Evolutionary conservation across 2,888 invertebrate genomes (phyloP), one percentile per base, ranked within the genome.

Genomic region (Phaedon cochleariae): DNA sequence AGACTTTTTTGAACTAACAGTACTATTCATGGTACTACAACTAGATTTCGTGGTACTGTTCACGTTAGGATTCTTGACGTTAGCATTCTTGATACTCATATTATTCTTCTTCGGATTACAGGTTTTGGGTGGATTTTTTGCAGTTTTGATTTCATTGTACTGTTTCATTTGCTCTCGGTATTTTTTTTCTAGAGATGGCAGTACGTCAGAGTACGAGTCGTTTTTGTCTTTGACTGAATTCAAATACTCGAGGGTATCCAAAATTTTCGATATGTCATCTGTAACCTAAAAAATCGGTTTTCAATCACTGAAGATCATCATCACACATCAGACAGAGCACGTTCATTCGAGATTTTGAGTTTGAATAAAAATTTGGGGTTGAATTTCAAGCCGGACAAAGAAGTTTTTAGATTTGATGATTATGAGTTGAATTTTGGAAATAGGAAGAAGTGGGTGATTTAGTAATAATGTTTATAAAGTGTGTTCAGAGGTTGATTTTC

Each of bases 171-270:
- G 45, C 20, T 18, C 10, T 10, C 46, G 5, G 12, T 45, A 41
- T 18, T 9, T 15, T 45, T 57, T 15, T 55, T 75, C 74, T 41
- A 75, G 53, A 49, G 67, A 59, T 4, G 61, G 59, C 29, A 65
- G 55, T 5, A 74, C 63, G 49, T 74, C 70, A 37, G 69, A 65
- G 48, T 58, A 68, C 2, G 70, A 68, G 53, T 73, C 72, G 15
- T 48, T 26, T 10, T 58, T 58, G n/a, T 45, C 29, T 37, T 59
- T 62, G 34, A 62, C 45, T 9, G 21, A 22, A 29, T 34, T 54
- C 54, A 65, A 21, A 17, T 65, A 10, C 2, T 57, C 45, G 0
- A 57, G 26, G 17, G n/a, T 17, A 26, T 26, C 18, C 45, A 69
- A 54, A 15, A 69, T 59, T n/a, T 58, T 52, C 22, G 51, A 55